These are phyloP conservation scores for Drosophila repleta DNA, from an alignment of 1,140 invertebrate genomes.

Conservation along the genomic window DNA sequence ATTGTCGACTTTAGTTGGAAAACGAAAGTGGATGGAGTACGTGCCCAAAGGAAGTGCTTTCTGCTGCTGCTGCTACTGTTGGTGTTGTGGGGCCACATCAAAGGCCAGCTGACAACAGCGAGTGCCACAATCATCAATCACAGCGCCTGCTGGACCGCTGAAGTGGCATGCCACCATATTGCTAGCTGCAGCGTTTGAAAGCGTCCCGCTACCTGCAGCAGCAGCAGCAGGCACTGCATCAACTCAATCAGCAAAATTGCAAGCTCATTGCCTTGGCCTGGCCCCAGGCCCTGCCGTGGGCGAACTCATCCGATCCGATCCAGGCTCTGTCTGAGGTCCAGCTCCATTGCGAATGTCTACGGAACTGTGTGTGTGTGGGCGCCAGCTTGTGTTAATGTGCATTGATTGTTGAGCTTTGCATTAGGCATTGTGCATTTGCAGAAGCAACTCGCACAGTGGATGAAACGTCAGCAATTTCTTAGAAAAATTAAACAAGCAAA, in stretches of 20 bases:
- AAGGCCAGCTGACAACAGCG: slow-evolving; percentile 39
- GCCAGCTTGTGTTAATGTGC: slow-evolving; percentile 46
- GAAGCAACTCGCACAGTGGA: slow-evolving; percentile 25
- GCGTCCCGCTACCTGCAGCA: neutral
- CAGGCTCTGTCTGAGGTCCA: slow-evolving; percentile 11
- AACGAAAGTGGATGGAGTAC: slow-evolving; percentile 57
- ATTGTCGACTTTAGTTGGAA: slow-evolving; percentile 68
- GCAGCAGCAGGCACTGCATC: slow-evolving; percentile 4
- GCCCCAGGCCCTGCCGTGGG: slow-evolving; percentile 34
- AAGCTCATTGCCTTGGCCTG: slow-evolving; percentile 47
- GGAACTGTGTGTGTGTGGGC: slow-evolving; percentile 56
- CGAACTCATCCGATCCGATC: slow-evolving; percentile 18
- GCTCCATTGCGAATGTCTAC: neutral
- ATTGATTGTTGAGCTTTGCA: slow-evolving; percentile 38
- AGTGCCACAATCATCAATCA: slow-evolving; percentile 77
- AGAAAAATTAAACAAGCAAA: too few species aligned
- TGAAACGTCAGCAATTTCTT: neutral
- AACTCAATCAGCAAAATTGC: slow-evolving; percentile 54
- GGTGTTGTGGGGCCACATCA: slow-evolving; percentile 47
- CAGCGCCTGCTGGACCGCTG: slow-evolving; percentile 22
- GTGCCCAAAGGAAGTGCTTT: slow-evolving; percentile 15
- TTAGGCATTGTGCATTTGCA: slow-evolving; percentile 11
- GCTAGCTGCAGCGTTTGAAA: slow-evolving; percentile 22
- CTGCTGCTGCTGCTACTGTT: slow-evolving; percentile 1
- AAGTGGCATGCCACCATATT: slow-evolving; percentile 16